Conservation (phyloP, 53 echinoderm and acorn worm genomes). For the Glandiceps talaboti region DNA sequence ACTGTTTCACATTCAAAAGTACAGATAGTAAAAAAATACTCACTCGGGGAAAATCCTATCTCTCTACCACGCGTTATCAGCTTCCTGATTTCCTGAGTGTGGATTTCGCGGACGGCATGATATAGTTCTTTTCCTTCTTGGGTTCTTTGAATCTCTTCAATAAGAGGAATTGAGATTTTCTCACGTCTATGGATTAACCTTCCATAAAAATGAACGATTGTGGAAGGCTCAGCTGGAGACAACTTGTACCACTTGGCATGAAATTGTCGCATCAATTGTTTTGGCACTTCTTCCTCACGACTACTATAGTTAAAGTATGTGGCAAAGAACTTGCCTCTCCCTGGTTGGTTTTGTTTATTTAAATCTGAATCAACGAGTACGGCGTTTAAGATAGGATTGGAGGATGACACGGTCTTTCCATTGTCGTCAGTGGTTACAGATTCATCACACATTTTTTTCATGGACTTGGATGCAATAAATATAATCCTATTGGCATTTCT, state of each 20-base stretch:
- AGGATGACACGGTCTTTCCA: background rate
- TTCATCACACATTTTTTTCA: background rate
- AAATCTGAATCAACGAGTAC: background rate
- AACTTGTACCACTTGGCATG: background rate
- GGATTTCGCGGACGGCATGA: background rate
- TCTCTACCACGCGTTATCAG: background rate
- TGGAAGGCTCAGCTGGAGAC: background rate
- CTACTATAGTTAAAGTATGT: background rate
- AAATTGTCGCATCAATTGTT: background rate
- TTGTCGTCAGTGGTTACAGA: background rate
- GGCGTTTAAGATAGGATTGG: background rate
- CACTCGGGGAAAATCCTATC: background rate
- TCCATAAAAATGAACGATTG: background rate
- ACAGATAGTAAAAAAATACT: too few species aligned
- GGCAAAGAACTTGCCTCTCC: background rate
- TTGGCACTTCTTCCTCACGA: background rate
- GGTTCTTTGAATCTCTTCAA: background rate
- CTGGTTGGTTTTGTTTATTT: background rate
- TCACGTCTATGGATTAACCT: background rate
- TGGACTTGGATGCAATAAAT: background rate
- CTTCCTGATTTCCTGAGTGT: background rate
- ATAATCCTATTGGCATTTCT: background rate
- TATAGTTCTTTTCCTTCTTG: background rate
- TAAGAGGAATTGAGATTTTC: background rate
- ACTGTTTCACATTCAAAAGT: too few species aligned